phyloP scores from a whole-genome alignment of 2,888 invertebrate species.

The Tipula vernalis region DNA sequence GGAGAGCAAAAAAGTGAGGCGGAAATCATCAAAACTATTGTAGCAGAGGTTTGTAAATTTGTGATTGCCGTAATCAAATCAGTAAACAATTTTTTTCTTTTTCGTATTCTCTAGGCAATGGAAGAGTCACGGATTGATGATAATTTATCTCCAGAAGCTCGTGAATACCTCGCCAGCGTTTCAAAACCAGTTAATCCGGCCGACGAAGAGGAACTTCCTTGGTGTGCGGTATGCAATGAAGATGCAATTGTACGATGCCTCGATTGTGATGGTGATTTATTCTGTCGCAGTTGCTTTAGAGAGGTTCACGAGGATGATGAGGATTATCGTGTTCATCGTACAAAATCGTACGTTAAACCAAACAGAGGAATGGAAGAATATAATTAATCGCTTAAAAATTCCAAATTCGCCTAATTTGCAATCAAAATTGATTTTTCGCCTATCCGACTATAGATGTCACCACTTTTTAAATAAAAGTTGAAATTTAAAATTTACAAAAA shows the following conservation, averaged over 20 bases:
- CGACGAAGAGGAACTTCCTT: constrained; percentile 50
- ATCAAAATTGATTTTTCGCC: not conserved
- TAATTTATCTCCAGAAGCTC: constrained; percentile 33
- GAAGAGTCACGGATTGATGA: constrained; percentile 38
- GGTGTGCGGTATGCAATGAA: constrained; percentile 78
- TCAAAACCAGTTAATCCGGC: constrained; percentile 22
- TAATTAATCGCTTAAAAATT: not conserved
- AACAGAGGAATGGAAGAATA: not conserved
- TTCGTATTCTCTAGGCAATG: constrained; percentile 33
- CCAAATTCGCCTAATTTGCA: not conserved
- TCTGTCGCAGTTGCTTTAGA: constrained; percentile 60
- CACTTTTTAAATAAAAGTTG: too few species aligned
- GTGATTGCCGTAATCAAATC: not conserved
- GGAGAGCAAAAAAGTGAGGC: constrained; percentile 34
- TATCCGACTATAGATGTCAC: not conserved
- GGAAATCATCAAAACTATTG: constrained; percentile 27
- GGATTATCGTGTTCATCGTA: constrained; percentile 34
- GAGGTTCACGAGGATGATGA: constrained; percentile 55
- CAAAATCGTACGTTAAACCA: constrained; percentile 26
- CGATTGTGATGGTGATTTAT: constrained; percentile 69
- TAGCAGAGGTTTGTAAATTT: constrained; percentile 22
- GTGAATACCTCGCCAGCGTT: constrained; percentile 26
- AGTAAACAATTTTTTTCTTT: not conserved
- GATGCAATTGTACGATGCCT: constrained; percentile 60
- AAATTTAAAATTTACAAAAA: too few species aligned